phyloP scores from a whole-genome alignment of 1,140 invertebrate species.

The Aplysia californica region DNA sequence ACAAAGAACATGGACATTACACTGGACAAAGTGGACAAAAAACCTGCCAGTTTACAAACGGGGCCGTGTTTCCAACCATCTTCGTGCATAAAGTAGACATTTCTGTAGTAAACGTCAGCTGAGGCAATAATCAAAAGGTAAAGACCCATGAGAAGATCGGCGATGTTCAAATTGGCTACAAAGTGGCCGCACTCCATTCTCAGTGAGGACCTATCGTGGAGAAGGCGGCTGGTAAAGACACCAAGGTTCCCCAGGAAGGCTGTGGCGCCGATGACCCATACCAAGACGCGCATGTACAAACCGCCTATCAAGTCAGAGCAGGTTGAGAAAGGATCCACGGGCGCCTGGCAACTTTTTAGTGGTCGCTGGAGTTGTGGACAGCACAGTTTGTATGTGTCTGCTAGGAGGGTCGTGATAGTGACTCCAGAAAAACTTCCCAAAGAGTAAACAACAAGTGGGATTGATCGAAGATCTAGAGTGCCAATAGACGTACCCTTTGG shows the following conservation, averaged over 20 bases:
- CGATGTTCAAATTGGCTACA: conserved; percentile 46
- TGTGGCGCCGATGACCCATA: conserved; percentile 37
- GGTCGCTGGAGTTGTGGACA: conserved; percentile 22
- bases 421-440: conserved; percentile 13
- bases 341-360: conserved; percentile 28
- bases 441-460: neutral
- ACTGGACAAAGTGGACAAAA: conserved; percentile 46
- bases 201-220: conserved; percentile 7
- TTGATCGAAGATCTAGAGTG: neutral
- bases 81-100: conserved; percentile 47
- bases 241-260: conserved; percentile 41
- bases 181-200: conserved; percentile 28
- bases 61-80: conserved; percentile 44
- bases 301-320: conserved; percentile 37
- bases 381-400: conserved; percentile 35
- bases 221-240: conserved; percentile 34
- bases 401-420: neutral
- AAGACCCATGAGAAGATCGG: conserved; percentile 57
- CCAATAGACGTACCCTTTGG: neutral
- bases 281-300: conserved; percentile 16
- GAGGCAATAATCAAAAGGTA: conserved; percentile 55
- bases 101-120: conserved; percentile 44
- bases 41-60: conserved; percentile 47
- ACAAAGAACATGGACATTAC: conserved; percentile 51
- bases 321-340: conserved; percentile 37